Evolutionary conservation across 1,140 invertebrate species (phyloP), one percentile per base, ranked within the genome.

Genomic region (Cydia pomonella): DNA sequence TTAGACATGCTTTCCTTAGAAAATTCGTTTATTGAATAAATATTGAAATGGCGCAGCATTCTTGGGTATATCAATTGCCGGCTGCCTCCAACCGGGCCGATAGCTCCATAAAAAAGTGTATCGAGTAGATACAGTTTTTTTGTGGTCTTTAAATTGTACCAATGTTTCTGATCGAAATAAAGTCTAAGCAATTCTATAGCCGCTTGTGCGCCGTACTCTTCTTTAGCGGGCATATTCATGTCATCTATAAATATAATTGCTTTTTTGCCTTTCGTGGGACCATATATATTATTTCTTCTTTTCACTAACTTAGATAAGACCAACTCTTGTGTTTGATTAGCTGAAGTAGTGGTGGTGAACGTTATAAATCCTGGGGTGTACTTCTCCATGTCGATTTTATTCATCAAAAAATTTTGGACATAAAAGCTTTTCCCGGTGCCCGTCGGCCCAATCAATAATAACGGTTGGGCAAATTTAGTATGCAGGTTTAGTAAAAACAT

Each of bases 341-440:
- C 96, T 1, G 96, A 96, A 7, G 97, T 98, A 89, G 97, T 97
- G 4, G 97, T 97, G 0, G 98, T 98, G 86, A 99, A 98, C 7
- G 97, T 98, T 44, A 98, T 95, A 80, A 98, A 97, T 33, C 95
- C 95, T 0, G 97, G 96, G 64, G 97, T 95, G 84, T 95, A 98
- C 50, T 94, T 87, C 1, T 97, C 95, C 78, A 96, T 94, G 77
- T 95, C 93, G 18, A 98, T 87, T 80, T 95, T 95, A 84, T 96
- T 96, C 95, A 97, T 96, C 76, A 98, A 92, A 83, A 97, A 95
- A 84, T 98, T 96, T 93, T 98, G 96, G 10, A 98, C 95, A 83
- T 98, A 98, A 79, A 97, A 96, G 79, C 96, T 98, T 93, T 99
- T 99, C 0, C 98, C 98, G 0, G 98, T 99, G 23, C 98, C 98